These are phyloP conservation scores for Telmatochromis sp. DNA, from an alignment of 2,113 vertebrate genomes.

Conservation along the genomic window DNA sequence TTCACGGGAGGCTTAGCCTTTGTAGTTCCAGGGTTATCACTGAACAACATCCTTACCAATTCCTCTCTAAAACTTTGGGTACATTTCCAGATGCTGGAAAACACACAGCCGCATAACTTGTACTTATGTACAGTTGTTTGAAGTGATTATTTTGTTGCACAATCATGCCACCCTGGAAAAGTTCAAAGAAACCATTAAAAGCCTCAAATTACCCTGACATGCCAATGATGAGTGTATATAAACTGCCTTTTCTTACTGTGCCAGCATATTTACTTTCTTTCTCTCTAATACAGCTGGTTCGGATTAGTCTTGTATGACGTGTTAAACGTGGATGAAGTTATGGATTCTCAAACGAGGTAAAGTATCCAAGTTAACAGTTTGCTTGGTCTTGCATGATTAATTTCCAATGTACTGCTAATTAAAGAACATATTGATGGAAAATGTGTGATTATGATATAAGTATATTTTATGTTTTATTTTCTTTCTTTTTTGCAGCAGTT, in stretches of 20 bases:
- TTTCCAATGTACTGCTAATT: background rate
- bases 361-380: background rate
- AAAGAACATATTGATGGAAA: background rate
- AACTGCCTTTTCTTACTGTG: background rate
- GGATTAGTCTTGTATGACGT: background rate
- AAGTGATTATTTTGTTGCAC: background rate
- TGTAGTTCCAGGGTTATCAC: background rate
- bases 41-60: background rate
- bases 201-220: background rate
- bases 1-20: background rate
- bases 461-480: background rate
- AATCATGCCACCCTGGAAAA: background rate
- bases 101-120: background rate
- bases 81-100: background rate
- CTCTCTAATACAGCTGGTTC: background rate
- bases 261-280: background rate
- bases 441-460: background rate
- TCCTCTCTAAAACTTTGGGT: background rate
- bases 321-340: constrained; percentile 28
- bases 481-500: constrained; percentile 6
- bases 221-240: background rate
- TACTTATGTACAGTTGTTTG: background rate
- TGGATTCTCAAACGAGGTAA: constrained; percentile 54
- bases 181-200: background rate
- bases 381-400: background rate